These are phyloP conservation scores for Petrocephalus sullivani DNA, from an alignment of 2,797 vertebrate genomes.

Conservation along the genomic window DNA sequence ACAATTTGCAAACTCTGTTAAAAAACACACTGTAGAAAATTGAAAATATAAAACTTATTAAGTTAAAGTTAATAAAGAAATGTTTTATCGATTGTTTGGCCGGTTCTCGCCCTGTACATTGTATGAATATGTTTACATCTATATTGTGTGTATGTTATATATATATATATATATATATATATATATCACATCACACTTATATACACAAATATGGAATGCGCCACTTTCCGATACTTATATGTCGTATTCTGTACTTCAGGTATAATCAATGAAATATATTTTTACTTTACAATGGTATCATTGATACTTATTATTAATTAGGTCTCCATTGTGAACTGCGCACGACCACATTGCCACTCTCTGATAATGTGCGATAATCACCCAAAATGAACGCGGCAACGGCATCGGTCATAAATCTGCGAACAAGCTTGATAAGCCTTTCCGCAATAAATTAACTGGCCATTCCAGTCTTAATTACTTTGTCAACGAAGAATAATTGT, in stretches of 20 bases:
- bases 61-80: not conserved
- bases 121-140: not conserved
- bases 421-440: constrained; percentile 55
- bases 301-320: not conserved
- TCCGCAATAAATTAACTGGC: constrained; percentile 52
- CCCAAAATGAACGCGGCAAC: constrained; percentile 30
- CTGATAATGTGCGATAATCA: constrained; percentile 50
- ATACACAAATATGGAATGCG: not conserved
- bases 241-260: not conserved
- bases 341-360: not conserved
- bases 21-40: not conserved
- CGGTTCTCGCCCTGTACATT: not conserved
- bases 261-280: not conserved
- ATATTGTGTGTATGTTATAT: not conserved
- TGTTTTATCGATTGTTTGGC: not conserved
- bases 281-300: not conserved
- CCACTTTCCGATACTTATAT: not conserved
- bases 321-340: not conserved
- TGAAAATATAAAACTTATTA: not conserved
- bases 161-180: not conserved
- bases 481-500: constrained; percentile 94
- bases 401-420: constrained; percentile 54
- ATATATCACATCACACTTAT: not conserved
- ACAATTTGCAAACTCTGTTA: not conserved
- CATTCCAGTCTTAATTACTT: constrained; percentile 81